A percentile compares a stretch with the other conserved stretches of the same genome.
Evolutionary conservation across 2,797 vertebrate genomes (phyloP).

Genomic region (Eulemur albifrons): DNA sequence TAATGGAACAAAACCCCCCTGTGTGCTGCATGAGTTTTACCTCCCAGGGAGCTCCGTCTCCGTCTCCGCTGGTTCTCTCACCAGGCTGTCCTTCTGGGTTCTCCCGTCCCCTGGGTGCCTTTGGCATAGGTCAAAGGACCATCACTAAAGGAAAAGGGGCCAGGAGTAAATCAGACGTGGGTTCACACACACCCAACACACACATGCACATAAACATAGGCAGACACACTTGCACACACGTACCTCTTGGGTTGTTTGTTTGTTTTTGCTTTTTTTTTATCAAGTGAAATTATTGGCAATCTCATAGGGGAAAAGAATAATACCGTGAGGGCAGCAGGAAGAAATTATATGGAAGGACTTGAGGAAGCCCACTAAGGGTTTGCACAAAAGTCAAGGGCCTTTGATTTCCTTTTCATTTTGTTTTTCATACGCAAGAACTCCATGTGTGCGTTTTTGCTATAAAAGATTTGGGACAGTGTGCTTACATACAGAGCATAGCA

Average conservation of each 20-base stretch:
- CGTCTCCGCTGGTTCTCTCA: background rate
- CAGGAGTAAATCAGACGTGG: background rate
- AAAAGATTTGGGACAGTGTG: background rate
- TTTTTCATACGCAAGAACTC: background rate
- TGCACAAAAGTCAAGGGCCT: background rate
- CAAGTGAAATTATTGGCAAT: background rate
- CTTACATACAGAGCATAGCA: background rate
- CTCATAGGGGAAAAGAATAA: background rate
- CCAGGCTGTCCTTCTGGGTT: constrained; percentile 30
- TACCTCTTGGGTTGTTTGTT: background rate
- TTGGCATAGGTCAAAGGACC: constrained; percentile 41
- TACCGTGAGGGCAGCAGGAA: background rate
- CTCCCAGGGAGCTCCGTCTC: constrained; percentile 50
- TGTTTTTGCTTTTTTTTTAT: background rate
- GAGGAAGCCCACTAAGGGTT: background rate
- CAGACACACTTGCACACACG: background rate
- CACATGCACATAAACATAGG: no score
- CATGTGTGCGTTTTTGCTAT: background rate
- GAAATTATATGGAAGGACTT: background rate
- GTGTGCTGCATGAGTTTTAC: constrained; percentile 6
- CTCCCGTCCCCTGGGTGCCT: constrained; percentile 35
- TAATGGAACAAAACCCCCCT: constrained; percentile 73
- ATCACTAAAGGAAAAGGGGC: background rate
- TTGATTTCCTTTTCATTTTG: background rate
- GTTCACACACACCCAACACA: background rate